Conservation (phyloP, 2,797 vertebrate genomes). For the Siniperca obscura region DNA sequence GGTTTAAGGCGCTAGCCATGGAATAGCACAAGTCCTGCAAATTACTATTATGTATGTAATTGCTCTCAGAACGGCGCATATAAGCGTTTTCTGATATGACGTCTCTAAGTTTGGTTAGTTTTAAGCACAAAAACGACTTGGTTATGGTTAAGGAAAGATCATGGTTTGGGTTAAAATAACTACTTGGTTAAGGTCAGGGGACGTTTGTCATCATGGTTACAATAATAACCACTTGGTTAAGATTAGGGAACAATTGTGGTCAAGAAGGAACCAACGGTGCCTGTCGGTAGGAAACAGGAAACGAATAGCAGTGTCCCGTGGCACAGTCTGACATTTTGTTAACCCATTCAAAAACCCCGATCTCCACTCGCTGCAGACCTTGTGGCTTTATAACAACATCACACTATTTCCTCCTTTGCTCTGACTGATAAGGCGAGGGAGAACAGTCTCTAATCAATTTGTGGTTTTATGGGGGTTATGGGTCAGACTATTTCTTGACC, state of each 20-base stretch:
- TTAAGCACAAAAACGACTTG: background rate
- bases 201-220: conserved; percentile 26
- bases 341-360: background rate
- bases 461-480: background rate
- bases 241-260: conserved; percentile 7
- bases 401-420: background rate
- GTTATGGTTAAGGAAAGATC: conserved; percentile 8
- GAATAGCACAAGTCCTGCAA: background rate
- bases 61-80: background rate
- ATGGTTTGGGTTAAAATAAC: conserved; percentile 29
- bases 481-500: background rate
- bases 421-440: background rate
- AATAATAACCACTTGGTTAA: conserved; percentile 28
- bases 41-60: background rate
- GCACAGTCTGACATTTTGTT: background rate
- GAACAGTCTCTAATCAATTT: background rate
- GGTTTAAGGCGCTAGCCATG: background rate
- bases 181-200: conserved; percentile 19
- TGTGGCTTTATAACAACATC: background rate
- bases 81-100: background rate
- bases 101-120: background rate
- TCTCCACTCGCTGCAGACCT: background rate
- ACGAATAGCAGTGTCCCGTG: background rate
- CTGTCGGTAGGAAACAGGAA: conserved; percentile 31
- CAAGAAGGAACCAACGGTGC: background rate